Evolutionary conservation across 2,113 vertebrate genomes (phyloP).

Genomic region (Oreocharis arfaki): DNA sequence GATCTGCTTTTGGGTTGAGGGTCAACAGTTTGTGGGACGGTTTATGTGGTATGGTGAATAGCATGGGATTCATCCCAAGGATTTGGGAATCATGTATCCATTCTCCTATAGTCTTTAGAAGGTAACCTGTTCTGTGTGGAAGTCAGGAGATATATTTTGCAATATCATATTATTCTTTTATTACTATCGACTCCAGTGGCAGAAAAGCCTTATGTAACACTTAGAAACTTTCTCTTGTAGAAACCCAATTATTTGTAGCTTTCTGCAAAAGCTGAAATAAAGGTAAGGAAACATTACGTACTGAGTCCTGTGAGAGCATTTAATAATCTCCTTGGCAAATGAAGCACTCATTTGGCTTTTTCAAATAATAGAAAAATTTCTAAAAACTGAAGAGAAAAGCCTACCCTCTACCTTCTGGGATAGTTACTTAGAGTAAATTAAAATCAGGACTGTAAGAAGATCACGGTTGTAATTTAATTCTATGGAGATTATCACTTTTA

Average conservation of each 20-base stretch:
- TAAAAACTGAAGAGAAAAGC: not conserved
- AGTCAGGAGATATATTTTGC: not conserved
- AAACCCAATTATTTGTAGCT: conserved; percentile 21
- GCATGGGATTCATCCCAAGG: not conserved
- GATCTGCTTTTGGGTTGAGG: not conserved
- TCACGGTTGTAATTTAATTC: conserved; percentile 44
- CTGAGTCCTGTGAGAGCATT: conserved; percentile 14
- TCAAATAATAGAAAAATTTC: conserved; percentile 3
- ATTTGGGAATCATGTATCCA: not conserved
- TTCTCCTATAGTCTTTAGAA: not conserved
- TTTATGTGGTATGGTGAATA: not conserved
- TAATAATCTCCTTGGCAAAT: conserved; percentile 28
- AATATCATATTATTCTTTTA: not conserved
- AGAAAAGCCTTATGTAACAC: not conserved
- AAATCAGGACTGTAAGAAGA: conserved; percentile 31
- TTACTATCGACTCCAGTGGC: not conserved
- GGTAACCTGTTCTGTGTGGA: not conserved
- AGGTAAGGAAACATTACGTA: not conserved
- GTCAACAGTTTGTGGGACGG: not conserved
- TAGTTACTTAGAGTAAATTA: conserved; percentile 41
- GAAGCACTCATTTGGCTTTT: conserved; percentile 27
- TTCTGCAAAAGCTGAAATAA: not conserved
- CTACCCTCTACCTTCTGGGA: not conserved
- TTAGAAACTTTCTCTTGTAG: not conserved
- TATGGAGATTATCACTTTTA: conserved; percentile 36